Evolutionary conservation across 1,140 invertebrate genomes (phyloP).

Genomic region (Heliconius himera): DNA sequence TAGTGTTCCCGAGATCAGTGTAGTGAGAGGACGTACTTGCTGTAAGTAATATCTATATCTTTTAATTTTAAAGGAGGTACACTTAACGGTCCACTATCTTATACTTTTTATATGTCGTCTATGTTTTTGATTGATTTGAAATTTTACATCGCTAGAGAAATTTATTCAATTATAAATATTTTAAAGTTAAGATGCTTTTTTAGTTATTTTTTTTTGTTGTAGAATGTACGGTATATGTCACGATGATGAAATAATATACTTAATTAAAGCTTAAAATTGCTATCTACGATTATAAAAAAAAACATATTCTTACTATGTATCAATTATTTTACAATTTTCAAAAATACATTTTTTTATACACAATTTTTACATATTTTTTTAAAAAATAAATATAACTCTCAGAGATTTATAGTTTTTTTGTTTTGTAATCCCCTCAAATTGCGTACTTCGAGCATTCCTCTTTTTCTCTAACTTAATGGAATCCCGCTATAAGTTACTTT

Average conservation of each 20-base stretch:
- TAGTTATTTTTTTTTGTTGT: neutral
- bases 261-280: neutral
- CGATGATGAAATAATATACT: neutral
- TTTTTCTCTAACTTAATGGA: neutral
- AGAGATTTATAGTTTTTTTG: too few relatives aligned
- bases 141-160: neutral
- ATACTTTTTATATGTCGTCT: neutral
- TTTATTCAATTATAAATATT: neutral
- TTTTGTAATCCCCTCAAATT: neutral
- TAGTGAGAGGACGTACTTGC: neutral
- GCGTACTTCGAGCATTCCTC: neutral
- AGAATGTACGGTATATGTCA: too few relatives aligned
- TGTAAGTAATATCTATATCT: neutral
- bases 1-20: neutral
- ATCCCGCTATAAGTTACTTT: neutral
- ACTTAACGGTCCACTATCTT: too few relatives aligned
- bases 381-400: too few relatives aligned
- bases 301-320: neutral
- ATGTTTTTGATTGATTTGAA: neutral
- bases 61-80: neutral
- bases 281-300: neutral
- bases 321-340: neutral
- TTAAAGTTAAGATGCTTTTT: neutral
- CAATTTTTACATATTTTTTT: neutral
- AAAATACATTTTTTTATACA: neutral